Conservation (phyloP, 1,140 invertebrate genomes). For the Nylanderia fulva region DNA sequence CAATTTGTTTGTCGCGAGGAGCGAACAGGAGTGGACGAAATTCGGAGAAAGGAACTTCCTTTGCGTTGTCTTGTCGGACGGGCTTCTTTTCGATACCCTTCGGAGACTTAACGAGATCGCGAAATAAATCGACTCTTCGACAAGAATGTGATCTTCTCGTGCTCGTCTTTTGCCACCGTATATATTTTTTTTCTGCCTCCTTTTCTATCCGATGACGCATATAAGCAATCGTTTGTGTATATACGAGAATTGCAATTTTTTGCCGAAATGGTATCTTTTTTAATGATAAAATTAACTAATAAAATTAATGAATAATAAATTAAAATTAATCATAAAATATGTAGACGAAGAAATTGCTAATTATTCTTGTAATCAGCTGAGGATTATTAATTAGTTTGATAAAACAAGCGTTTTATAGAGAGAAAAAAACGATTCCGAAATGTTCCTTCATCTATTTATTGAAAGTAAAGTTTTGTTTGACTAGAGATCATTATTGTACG, state of each 20-base stretch:
- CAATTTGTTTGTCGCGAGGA: conserved; percentile 72
- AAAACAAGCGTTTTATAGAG: neutral
- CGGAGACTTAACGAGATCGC: conserved; percentile 74
- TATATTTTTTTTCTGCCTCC: conserved; percentile 16
- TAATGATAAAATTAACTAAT: too few relatives aligned
- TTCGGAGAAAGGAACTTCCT: conserved; percentile 31
- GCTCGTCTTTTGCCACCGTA: conserved; percentile 19
- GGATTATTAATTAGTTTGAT: conserved; percentile 15
- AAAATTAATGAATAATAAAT: too few relatives aligned
- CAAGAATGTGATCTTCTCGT: conserved; percentile 62
- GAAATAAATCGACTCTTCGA: conserved; percentile 73
- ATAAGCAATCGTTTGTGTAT: conserved; percentile 69
- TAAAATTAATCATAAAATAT: too few relatives aligned
- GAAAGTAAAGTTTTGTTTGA: conserved; percentile 9
- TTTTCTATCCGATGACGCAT: conserved; percentile 52
- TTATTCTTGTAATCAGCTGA: neutral
- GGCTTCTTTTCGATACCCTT: conserved; percentile 48
- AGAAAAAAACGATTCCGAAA: neutral
- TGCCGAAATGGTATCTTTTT: neutral
- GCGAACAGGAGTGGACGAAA: conserved; percentile 22
- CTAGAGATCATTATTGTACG: too few relatives aligned
- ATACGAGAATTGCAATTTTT: conserved; percentile 69
- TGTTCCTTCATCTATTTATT: neutral
- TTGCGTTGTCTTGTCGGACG: conserved; percentile 57
- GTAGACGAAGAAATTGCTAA: neutral